Percentiles rank a stretch among this genome's conserved stretches.
Conservation (phyloP, 2,888 invertebrate genomes). For the Orgyia antiqua region DNA sequence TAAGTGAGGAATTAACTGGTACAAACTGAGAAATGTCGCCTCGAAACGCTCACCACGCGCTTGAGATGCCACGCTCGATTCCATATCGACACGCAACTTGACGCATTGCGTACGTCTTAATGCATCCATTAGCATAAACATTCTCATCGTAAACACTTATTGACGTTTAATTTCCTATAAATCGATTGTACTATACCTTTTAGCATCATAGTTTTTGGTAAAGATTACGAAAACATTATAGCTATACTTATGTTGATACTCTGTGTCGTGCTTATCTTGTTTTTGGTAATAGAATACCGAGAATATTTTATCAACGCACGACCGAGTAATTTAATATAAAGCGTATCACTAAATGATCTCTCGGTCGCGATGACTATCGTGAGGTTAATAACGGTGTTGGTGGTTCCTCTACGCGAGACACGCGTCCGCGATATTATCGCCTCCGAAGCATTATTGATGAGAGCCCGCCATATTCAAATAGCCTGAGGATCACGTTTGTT, state of each 20-base stretch:
- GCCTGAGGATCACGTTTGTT: constrained; percentile 71
- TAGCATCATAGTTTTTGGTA: constrained; percentile 16
- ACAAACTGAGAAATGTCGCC: constrained; percentile 25
- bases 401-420: constrained; percentile 66
- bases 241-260: constrained; percentile 45
- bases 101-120: constrained; percentile 52
- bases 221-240: constrained; percentile 31
- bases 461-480: constrained; percentile 66
- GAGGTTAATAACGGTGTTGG: constrained; percentile 74
- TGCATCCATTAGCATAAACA: constrained; percentile 52
- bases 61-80: constrained; percentile 39
- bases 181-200: constrained; percentile 21
- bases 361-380: constrained; percentile 67
- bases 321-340: constrained; percentile 79
- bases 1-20: constrained; percentile 47
- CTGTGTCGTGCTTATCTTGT: constrained; percentile 64
- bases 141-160: constrained; percentile 36
- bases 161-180: constrained; percentile 36
- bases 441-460: constrained; percentile 73
- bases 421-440: constrained; percentile 72
- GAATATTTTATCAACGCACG: constrained; percentile 76
- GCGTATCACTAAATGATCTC: constrained; percentile 77
- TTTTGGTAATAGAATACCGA: constrained; percentile 75
- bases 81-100: constrained; percentile 66
- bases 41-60: constrained; percentile 16